Base-by-base conservation (phyloP, 1,140 invertebrate species). In the Scaptodrosophila lebanonensis region DNA sequence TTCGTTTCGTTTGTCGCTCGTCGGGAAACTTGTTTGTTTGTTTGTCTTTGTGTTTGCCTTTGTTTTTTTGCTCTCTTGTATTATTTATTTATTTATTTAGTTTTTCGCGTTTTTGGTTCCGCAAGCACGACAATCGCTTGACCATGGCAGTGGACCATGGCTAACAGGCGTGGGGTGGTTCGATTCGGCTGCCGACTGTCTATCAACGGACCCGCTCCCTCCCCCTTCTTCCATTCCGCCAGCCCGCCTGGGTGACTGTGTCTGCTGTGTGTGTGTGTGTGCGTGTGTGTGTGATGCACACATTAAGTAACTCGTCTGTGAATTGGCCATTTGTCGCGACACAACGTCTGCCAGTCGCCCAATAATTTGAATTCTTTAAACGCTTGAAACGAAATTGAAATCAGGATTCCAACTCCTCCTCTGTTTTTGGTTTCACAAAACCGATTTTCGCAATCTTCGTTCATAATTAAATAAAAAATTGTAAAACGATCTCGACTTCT, bases 251-350 rank as follows among this genome's bases (percentile, higher is more conserved):
- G n/a, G n/a, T n/a, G n/a, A n/a, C n/a, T n/a, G n/a, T n/a, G n/a
- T n/a, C n/a, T n/a, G n/a, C n/a, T n/a, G n/a, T n/a, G n/a, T n/a
- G n/a, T n/a, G n/a, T n/a, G n/a, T n/a, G n/a, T n/a, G n/a, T n/a
- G n/a, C n/a, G n/a, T n/a, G n/a, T n/a, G n/a, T n/a, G n/a, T 35
- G 42, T 32, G 47, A 20, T 27, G 36, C 42, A 65, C 58, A 65
- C 72, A 73, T 77, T 77, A 79, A 77, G 75, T 77, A 77, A 77
- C 73, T 79, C 47, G 54, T 18, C 61, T 66, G 62, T 57, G 61
- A 47, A 18, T 43, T 45, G 56, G 62, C 57, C 52, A 52, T 52
- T 36, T 18, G 60, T 33, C 70, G 59, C 64, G 64, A 59, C 64
- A 66, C 64, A 58, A 63, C 62, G 62, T 76, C 71, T 63, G 67